Conservation (phyloP, 2,113 vertebrate genomes). For the Calypte anna region DNA sequence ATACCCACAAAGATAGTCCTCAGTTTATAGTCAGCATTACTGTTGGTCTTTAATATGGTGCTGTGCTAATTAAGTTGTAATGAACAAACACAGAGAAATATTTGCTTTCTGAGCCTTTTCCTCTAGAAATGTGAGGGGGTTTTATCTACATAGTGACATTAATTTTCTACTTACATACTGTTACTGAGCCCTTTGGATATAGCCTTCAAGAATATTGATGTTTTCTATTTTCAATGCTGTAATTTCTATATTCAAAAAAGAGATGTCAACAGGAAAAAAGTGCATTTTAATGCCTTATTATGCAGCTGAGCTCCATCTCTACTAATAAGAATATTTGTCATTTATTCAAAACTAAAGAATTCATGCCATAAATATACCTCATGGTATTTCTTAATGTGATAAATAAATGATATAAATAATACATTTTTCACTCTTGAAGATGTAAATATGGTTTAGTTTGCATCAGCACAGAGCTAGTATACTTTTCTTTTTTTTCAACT, state of each 20-base stretch:
- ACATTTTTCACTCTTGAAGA: background rate
- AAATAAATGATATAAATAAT: background rate
- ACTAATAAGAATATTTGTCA: background rate
- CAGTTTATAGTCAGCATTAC: background rate
- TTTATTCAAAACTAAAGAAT: constrained; percentile 4
- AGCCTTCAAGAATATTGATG: constrained; percentile 43
- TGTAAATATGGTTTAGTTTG: background rate
- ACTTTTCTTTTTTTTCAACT: background rate
- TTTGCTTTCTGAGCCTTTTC: constrained; percentile 2
- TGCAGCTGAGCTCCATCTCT: background rate
- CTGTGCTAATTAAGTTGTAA: constrained; percentile 21
- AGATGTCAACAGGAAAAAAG: constrained; percentile 19
- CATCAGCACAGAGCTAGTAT: background rate
- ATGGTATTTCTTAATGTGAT: background rate
- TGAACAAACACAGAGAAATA: background rate
- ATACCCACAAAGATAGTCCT: background rate
- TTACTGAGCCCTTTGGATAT: constrained; percentile 21
- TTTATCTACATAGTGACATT: background rate
- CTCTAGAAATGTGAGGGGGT: background rate
- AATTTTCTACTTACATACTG: constrained; percentile 16
- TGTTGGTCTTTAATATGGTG: background rate
- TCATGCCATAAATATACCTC: background rate
- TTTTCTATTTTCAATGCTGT: constrained; percentile 17
- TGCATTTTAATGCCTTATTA: constrained; percentile 13
- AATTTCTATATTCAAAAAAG: constrained; percentile 26